A percentile compares a stretch with the other conserved stretches of the same genome.
Conservation (phyloP, 2,888 invertebrate genomes). For the Holacanthella duospinosa region DNA sequence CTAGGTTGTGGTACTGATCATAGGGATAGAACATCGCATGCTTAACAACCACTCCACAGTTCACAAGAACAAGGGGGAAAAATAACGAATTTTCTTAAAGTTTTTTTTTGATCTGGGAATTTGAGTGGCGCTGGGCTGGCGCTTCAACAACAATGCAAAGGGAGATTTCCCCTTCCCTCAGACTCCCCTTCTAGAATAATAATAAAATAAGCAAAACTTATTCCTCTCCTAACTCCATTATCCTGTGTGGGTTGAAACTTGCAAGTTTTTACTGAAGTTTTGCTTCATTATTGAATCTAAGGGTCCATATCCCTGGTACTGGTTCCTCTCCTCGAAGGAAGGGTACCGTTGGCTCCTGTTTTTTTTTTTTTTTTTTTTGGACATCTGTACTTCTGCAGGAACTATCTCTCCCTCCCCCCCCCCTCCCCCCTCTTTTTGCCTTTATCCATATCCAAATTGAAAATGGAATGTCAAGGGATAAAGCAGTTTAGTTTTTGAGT, state of each 20-base stretch:
- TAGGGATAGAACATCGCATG: background rate
- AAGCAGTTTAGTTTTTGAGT: background rate
- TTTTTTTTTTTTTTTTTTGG: background rate
- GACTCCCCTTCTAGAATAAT: background rate
- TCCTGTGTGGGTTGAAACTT: background rate
- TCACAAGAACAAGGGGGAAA: background rate
- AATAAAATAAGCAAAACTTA: background rate
- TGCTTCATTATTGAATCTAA: too few species aligned
- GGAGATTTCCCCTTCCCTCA: background rate
- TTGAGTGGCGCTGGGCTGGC: background rate
- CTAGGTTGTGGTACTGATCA: background rate
- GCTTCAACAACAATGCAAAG: background rate
- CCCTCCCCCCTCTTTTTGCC: too few species aligned
- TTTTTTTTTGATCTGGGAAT: background rate
- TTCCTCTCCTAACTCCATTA: too few species aligned
- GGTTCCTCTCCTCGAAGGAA: too few species aligned
- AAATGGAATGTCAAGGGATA: background rate
- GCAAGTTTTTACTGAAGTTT: too few species aligned
- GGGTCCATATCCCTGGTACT: too few species aligned
- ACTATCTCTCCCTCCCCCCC: too few species aligned
- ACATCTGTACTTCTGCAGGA: background rate
- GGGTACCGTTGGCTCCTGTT: background rate
- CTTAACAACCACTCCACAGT: background rate
- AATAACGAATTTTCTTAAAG: background rate
- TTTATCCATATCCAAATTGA: background rate